Base-by-base conservation (phyloP, 1,140 invertebrate species). In the Teleopsis dalmanni region DNA sequence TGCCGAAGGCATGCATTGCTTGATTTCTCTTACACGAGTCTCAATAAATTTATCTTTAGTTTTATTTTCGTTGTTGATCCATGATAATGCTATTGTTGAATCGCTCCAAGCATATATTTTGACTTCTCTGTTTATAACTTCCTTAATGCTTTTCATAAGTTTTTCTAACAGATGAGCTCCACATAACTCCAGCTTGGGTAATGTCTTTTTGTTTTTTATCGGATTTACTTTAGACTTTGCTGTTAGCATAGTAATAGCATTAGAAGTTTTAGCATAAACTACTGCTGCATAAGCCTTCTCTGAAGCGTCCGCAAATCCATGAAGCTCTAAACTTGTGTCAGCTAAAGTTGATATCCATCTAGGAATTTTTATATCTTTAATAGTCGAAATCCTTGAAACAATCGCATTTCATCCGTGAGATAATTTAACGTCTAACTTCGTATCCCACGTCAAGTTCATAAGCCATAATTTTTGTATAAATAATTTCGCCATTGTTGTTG, bases 381-480 rank as follows among this genome's bases (percentile, higher is more conserved):
- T 13, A 14, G 16, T 11, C 25, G 27, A 42, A 16, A 26, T 18
- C 13, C 4, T 43, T 43, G 14, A 16, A 25, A 27, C 16, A 6
- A 25, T 9, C 11, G n/a, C 67, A 65, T 68, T 47, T 57, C 45
- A 37, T 54, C 33, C 34, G 23, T 22, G 5, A 55, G 18, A 47
- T 54, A 33, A 27, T 22, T 9, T 29, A 42, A 49, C 25, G 65
- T 42, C 40, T 56, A 47, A 13, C n/a, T n/a, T n/a, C n/a, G 65
- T 50, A 41, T 71, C 65, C 64, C 68, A 71, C 10, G 21, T 19
- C 1, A 66, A 4, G 14, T 48, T 50, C 48, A 57, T 42, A 4
- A 59, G 33, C 65, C 65, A 71, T 13, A 67, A 45, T 44, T 51
- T 53, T 58, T 71, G 62, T 4, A 70, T 52, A 22, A 68, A 34